Percentiles rank a stretch among this genome's conserved stretches.
Conservation (phyloP, 2,113 vertebrate species). For the Tupaia chinensis region DNA sequence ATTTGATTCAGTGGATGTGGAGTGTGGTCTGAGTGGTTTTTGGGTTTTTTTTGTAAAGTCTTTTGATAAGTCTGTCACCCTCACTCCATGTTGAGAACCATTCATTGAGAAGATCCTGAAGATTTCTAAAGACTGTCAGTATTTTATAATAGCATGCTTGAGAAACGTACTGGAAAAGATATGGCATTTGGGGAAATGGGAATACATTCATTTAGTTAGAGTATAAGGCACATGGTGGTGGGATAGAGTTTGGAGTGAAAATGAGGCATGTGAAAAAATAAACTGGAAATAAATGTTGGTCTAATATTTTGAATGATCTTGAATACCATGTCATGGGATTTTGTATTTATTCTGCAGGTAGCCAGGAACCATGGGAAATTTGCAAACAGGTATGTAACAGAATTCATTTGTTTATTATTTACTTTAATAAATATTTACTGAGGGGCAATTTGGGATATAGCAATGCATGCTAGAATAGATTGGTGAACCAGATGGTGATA, state of each 20-base stretch:
- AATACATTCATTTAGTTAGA: neutral
- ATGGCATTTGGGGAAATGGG: neutral
- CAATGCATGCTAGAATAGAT: neutral
- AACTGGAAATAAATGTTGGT: conserved; percentile 11
- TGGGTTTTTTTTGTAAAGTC: neutral
- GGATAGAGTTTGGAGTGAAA: neutral
- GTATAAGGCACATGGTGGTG: neutral
- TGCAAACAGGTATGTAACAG: neutral
- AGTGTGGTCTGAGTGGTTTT: neutral
- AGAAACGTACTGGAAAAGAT: neutral
- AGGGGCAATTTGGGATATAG: neutral
- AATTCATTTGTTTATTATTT: neutral
- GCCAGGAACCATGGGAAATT: neutral
- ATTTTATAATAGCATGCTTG: neutral
- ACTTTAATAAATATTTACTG: neutral
- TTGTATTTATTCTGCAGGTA: neutral
- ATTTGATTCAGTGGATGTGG: neutral
- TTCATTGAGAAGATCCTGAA: neutral
- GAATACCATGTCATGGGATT: neutral
- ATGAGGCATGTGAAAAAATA: neutral
- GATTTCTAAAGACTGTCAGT: neutral
- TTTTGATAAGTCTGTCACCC: neutral
- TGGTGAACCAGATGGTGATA: too few relatives aligned
- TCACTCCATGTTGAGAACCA: neutral
- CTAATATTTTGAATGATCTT: conserved; percentile 7